Evolutionary conservation across 2,888 invertebrate species (phyloP).

Genomic region (Taphrorychus bicolor): DNA sequence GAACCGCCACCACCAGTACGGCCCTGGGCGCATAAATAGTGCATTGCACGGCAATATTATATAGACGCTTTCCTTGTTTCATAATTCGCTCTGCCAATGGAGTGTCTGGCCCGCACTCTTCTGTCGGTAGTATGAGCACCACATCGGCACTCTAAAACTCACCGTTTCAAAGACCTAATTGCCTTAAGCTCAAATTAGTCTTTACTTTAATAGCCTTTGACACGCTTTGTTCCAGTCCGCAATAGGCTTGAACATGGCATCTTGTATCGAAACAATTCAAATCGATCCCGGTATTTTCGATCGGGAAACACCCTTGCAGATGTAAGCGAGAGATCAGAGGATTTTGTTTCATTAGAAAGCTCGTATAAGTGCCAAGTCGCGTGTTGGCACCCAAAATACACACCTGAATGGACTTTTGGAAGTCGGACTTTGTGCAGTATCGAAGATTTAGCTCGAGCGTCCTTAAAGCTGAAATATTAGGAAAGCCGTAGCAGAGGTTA

Average conservation of each 20-base stretch:
- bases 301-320: conserved; percentile 51
- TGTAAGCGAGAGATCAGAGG: conserved; percentile 56
- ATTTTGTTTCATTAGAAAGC: conserved; percentile 65
- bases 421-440: conserved; percentile 19
- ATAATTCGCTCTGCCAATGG: conserved; percentile 48
- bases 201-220: conserved; percentile 52
- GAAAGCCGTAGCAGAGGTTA: no score
- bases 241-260: conserved; percentile 48
- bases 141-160: conserved; percentile 54
- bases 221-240: conserved; percentile 44
- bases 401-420: conserved; percentile 49
- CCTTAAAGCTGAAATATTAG: neutral
- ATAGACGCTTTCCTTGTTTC: conserved; percentile 51
- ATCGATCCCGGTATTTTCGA: conserved; percentile 52
- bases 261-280: conserved; percentile 55
- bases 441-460: neutral
- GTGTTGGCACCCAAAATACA: conserved; percentile 64
- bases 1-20: conserved; percentile 62
- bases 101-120: conserved; percentile 39
- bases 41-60: conserved; percentile 60
- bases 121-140: conserved; percentile 49
- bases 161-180: neutral
- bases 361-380: conserved; percentile 61
- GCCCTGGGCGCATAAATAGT: conserved; percentile 64
- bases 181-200: neutral